Percentiles rank a stretch among this genome's conserved stretches.
phyloP scores from a whole-genome alignment of 1,140 invertebrate species.

The Aphelenchoides besseyi region DNA sequence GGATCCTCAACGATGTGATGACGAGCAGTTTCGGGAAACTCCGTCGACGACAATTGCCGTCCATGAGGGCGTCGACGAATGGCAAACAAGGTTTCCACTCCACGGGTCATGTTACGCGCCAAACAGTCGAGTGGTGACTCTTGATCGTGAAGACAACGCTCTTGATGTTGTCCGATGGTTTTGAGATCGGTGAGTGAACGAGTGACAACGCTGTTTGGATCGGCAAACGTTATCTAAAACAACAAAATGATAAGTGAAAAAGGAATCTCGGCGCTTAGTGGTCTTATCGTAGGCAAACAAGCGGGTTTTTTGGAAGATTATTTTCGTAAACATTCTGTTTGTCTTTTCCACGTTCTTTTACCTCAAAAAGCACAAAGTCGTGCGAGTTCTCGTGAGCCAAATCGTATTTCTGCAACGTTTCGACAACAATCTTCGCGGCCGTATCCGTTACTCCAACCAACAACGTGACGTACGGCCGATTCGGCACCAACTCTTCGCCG shows the following conservation, averaged over 20 bases:
- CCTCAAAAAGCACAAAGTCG: constrained; percentile 91
- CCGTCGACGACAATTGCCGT: not conserved
- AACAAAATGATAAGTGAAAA: not conserved
- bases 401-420: constrained; percentile 96
- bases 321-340: too few relatives aligned
- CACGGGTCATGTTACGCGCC: not conserved
- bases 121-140: constrained; percentile 25
- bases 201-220: constrained; percentile 17
- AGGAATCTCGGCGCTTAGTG: too few relatives aligned
- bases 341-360: constrained; percentile 38
- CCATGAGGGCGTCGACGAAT: constrained; percentile 7
- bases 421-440: constrained; percentile 82
- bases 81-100: constrained; percentile 17
- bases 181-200: constrained; percentile 38
- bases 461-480: constrained; percentile 96
- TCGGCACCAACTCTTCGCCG: constrained; percentile 88
- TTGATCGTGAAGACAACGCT: constrained; percentile 28
- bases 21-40: not conserved
- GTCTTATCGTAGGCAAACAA: too few relatives aligned
- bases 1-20: constrained; percentile 1
- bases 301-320: too few relatives aligned
- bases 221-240: constrained; percentile 35
- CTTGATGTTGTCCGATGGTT: constrained; percentile 35
- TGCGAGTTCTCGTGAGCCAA: constrained; percentile 80
- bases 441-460: constrained; percentile 86